Base-by-base conservation (phyloP, 2,888 invertebrate genomes). In the Pseudeuparius sepicola region DNA sequence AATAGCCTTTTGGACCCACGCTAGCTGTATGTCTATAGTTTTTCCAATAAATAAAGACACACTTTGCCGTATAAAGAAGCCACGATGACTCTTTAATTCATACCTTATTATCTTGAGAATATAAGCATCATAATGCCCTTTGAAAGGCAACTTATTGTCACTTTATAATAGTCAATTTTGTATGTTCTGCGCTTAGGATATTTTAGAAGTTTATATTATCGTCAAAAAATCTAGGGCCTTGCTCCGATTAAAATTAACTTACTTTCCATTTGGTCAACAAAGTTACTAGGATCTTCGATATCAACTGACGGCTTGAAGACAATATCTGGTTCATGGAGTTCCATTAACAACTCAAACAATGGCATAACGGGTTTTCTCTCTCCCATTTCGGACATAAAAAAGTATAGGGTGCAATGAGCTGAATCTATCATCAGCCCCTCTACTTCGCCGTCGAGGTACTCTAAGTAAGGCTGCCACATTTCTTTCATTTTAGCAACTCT, bases 321-420 rank as follows among this genome's bases (percentile, higher is more conserved):
- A 39, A 92, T 76, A 34, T 78, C 70, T 16, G 80, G 79, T 43
- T 78, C 78, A 43, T 73, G 73, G 3, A 90, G 65, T 51, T 81
- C 78, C 48, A 88, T 71, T 29, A 72, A 60, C 2, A 89, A 71
- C 62, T 86, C 81, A 60, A 89, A 78, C 23, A 92, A 71, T 0
- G 90, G 83, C 4, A 68, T 39, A 27, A 47, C 31, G 2, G 50
- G 46, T 4, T 28, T 11, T 4, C 12, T 10, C 20, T 53, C 50
- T 0, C 51, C 65, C 43, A 75, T 80, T 55, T 80, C 76, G 14
- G 55, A 62, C 18, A 73, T 61, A 38, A 80, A 72, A 36, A 75
- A 65, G 38, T 66, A 56, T 25, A 78, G 55, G 50, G 78, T 78
- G 12, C 56, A 61, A n/a, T 60, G 56, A 6, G 67, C 64, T 4